phyloP scores from a whole-genome alignment of 2,797 vertebrate genomes.

The Anabas testudineus region DNA sequence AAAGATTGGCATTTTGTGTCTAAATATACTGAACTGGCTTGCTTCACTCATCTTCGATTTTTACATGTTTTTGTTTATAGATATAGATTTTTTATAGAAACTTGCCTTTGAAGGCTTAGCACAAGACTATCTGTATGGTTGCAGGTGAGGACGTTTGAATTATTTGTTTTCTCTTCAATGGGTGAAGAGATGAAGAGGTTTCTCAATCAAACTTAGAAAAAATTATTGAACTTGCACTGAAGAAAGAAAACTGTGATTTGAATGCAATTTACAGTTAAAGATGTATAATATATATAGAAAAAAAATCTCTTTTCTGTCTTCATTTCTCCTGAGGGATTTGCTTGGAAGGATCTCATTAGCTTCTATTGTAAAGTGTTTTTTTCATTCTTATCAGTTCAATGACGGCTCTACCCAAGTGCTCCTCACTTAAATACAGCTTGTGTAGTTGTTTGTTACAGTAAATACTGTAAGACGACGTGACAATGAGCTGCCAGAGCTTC shows the following conservation, averaged over 20 bases:
- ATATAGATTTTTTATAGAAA: conserved; percentile 40
- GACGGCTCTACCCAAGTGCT: conserved; percentile 34
- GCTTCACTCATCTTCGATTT: conserved; percentile 38
- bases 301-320: conserved; percentile 25
- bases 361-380: conserved; percentile 22
- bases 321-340: no score
- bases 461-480: background rate
- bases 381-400: conserved; percentile 2
- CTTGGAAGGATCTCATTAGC: conserved; percentile 28
- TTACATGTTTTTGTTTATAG: conserved; percentile 60
- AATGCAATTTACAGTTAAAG: conserved; percentile 25
- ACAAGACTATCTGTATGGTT: conserved; percentile 18
- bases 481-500: background rate
- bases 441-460: conserved; percentile 18
- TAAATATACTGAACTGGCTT: conserved; percentile 45
- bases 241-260: conserved; percentile 8
- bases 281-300: background rate
- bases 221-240: conserved; percentile 34
- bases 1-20: conserved; percentile 69
- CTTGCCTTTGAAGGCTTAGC: conserved; percentile 15
- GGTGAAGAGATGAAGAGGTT: conserved; percentile 30
- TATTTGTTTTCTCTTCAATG: conserved; percentile 24
- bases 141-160: conserved; percentile 36
- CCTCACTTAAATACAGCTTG: conserved; percentile 11
- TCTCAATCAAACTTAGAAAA: conserved; percentile 36